Base-by-base conservation (phyloP, 2,888 invertebrate genomes). In the Pedicia rivosa region DNA sequence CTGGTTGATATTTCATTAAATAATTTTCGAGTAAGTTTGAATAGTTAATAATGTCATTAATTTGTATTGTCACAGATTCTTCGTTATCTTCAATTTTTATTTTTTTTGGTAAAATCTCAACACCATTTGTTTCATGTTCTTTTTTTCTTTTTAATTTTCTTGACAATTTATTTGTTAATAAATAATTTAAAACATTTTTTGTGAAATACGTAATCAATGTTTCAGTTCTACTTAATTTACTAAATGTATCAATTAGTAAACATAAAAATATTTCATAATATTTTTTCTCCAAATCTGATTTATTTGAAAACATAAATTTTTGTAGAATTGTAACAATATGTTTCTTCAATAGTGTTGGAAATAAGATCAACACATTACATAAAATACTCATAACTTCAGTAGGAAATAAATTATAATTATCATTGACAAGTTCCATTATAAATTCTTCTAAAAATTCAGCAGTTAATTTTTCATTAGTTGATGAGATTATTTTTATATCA, bases 311-410 rank as follows among this genome's bases (percentile, higher is more conserved):
- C 32, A 32, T 32, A 13, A 32, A 32, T 10, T 20, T 22, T 13
- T 20, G 17, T 13, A 32, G 17, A 13, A 20, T 20, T 13, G 17
- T 9, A 10, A 20, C 17, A 22, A 32, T 32, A 22, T 22, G 17
- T 13, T 32, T 20, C 12, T 20, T 22, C 5, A 32, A 20, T 12
- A 22, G 14, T 3, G 20, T 32, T n/a, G 32, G 32, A 22, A 20
- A 20, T 7, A 40, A 28, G 17, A 33, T 26, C 8, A 40, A n/a
- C 8, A 35, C 19, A 8, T 32, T 36, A 28, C 40, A 40, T 3
- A 40, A 10, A 5, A 38, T 13, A 12, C 14, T 20, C 16, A 40
- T 8, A 3, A 36, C 24, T 12, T 36, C 35, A 14, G 20, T 17
- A 2, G 32, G 16, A 34, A 38, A 15, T 1, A 12, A n/a, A 9